A percentile compares a stretch with the other conserved stretches of the same genome.
Evolutionary conservation across 1,140 invertebrate species (phyloP).

Genomic region (Drosophila littoralis): DNA sequence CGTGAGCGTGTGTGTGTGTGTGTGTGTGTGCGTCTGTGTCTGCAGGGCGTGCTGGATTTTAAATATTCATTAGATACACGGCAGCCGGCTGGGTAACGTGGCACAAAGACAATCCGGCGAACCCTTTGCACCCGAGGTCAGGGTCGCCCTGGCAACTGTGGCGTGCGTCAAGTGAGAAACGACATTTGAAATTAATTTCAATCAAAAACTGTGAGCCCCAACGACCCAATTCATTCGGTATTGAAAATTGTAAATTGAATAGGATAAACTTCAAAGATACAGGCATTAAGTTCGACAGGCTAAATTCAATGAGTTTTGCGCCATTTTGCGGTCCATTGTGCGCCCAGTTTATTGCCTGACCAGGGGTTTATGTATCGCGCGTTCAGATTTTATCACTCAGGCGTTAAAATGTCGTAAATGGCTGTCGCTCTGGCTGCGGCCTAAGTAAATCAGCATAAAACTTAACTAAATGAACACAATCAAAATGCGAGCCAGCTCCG

Average conservation of each 20-base stretch:
- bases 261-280: slow-evolving; percentile 22
- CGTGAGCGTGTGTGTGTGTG: slow-evolving; percentile 7
- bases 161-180: slow-evolving; percentile 61
- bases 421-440: slow-evolving; percentile 45
- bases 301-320: slow-evolving; percentile 38
- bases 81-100: slow-evolving; percentile 33
- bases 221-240: slow-evolving; percentile 44
- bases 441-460: slow-evolving; percentile 83
- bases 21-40: slow-evolving; percentile 26
- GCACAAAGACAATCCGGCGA: slow-evolving; percentile 32
- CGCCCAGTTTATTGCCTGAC: slow-evolving; percentile 46
- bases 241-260: slow-evolving; percentile 54
- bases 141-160: slow-evolving; percentile 27
- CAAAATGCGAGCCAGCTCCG: slow-evolving; percentile 68
- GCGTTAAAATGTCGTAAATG: slow-evolving; percentile 77
- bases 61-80: slow-evolving; percentile 74
- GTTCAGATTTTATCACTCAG: slow-evolving; percentile 71
- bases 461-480: slow-evolving; percentile 82
- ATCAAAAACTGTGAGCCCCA: slow-evolving; percentile 69
- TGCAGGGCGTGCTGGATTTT: slow-evolving; percentile 62
- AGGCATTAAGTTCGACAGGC: background rate
- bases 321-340: slow-evolving; percentile 53
- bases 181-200: slow-evolving; percentile 82
- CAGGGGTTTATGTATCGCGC: slow-evolving; percentile 50
- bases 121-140: slow-evolving; percentile 47